Percentiles rank a stretch among this genome's conserved stretches.
Evolutionary conservation across 2,113 vertebrate species (phyloP).

Genomic region (Pelobates fuscus): DNA sequence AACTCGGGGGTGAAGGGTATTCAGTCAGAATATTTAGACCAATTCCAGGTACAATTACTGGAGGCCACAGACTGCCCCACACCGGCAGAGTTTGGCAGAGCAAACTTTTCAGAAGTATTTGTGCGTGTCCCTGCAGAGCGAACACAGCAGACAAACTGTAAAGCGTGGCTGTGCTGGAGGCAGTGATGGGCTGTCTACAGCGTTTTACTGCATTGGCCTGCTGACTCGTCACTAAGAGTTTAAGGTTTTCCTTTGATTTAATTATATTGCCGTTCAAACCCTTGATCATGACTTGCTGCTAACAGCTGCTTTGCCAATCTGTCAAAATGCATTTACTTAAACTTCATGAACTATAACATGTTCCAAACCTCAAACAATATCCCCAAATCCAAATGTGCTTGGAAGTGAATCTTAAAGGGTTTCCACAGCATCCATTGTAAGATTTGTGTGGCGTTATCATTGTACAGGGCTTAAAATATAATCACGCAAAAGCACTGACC

Average conservation of each 20-base stretch:
- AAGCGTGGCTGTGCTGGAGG: too few relatives aligned
- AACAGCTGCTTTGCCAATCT: slow-evolving; percentile 25
- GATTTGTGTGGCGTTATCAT: not conserved
- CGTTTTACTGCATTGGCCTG: not conserved
- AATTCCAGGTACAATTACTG: too few relatives aligned
- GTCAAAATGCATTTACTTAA: slow-evolving; percentile 18
- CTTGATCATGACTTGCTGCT: slow-evolving; percentile 1
- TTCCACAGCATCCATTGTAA: not conserved
- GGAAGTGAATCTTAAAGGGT: not conserved
- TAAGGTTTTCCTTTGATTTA: slow-evolving; percentile 7
- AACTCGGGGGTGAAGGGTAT: too few relatives aligned
- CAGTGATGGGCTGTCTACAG: not conserved
- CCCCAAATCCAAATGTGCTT: not conserved
- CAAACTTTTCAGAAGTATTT: too few relatives aligned
- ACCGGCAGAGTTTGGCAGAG: too few relatives aligned
- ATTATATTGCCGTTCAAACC: slow-evolving; percentile 18
- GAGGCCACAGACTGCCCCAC: too few relatives aligned
- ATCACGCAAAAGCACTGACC: too few relatives aligned
- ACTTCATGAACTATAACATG: too few relatives aligned
- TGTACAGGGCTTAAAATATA: not conserved
- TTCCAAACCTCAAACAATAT: slow-evolving; percentile 15
- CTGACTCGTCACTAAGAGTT: not conserved
- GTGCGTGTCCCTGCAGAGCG: too few relatives aligned
- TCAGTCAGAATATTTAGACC: too few relatives aligned
- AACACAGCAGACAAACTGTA: too few relatives aligned